Percentiles rank a stretch among this genome's conserved stretches.
Conservation (phyloP, 2,888 invertebrate genomes). For the Cheilosia impressa region DNA sequence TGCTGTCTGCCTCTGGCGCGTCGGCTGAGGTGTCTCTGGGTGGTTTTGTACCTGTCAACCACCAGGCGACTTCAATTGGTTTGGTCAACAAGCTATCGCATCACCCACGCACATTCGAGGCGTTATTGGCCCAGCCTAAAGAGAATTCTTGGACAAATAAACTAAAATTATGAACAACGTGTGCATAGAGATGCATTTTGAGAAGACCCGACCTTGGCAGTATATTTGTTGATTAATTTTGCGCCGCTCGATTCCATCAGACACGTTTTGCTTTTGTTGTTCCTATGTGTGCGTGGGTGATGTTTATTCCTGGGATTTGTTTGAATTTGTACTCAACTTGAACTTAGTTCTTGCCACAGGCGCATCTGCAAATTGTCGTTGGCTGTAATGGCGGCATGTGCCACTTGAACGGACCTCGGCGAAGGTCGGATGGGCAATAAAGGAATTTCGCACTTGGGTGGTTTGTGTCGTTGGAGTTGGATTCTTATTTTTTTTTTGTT, state of each 20-base stretch:
- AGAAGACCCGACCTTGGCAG: conserved; percentile 38
- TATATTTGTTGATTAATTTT: conserved; percentile 42
- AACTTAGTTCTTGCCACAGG: conserved; percentile 30
- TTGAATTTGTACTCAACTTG: conserved; percentile 41
- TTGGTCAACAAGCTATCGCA: conserved; percentile 40
- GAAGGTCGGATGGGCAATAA: conserved; percentile 35
- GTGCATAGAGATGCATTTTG: conserved; percentile 14
- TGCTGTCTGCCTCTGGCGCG: conserved; percentile 11
- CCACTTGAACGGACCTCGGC: conserved; percentile 19
- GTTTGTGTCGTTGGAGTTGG: background rate
- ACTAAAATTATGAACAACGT: conserved; percentile 34
- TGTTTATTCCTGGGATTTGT: background rate
- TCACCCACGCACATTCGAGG: conserved; percentile 41
- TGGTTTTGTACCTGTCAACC: conserved; percentile 62
- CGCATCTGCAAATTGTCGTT: conserved; percentile 36
- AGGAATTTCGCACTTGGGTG: background rate
- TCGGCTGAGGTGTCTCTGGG: conserved; percentile 23
- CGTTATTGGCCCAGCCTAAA: conserved; percentile 32
- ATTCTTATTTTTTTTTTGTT: background rate
- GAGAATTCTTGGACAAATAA: conserved; percentile 53
- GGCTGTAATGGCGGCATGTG: conserved; percentile 19
- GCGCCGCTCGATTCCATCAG: conserved; percentile 22
- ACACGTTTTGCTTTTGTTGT: background rate
- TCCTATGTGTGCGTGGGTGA: background rate
- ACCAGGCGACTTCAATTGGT: conserved; percentile 30